A percentile compares a stretch with the other conserved stretches of the same genome.
Evolutionary conservation across 2,888 invertebrate genomes (phyloP).

Genomic region (Hypomecis punctinalis): DNA sequence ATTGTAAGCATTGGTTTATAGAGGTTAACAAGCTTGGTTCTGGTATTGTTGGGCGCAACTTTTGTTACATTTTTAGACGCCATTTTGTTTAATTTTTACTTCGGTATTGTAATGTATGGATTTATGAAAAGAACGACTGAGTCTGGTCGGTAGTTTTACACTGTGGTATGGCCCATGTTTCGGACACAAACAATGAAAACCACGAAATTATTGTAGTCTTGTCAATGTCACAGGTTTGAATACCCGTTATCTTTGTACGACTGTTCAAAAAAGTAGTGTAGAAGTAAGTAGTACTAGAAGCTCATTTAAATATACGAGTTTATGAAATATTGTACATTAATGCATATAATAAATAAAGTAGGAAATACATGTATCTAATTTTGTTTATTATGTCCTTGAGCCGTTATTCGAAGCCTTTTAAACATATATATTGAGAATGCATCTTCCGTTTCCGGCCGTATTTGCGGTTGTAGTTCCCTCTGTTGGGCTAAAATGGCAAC

Average conservation of each 20-base stretch:
- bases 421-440: no score
- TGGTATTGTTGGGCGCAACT: slow-evolving; percentile 36
- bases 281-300: no score
- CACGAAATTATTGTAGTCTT: slow-evolving; percentile 27
- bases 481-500: no score
- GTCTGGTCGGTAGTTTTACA: slow-evolving; percentile 33
- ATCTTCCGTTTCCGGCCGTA: no score
- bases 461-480: no score
- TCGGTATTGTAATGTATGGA: slow-evolving; percentile 25
- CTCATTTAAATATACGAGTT: no score
- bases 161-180: slow-evolving; percentile 60
- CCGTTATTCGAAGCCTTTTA: no score
- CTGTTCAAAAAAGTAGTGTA: no score
- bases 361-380: no score
- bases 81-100: slow-evolving; percentile 43
- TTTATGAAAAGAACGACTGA: neutral
- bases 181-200: slow-evolving; percentile 44
- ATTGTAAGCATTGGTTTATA: slow-evolving; percentile 58
- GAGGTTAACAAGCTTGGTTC: slow-evolving; percentile 43
- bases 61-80: slow-evolving; percentile 38
- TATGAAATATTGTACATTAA: no score
- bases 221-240: slow-evolving; percentile 47
- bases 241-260: slow-evolving; percentile 13
- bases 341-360: no score
- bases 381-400: no score